Base-by-base conservation (phyloP, 2,888 invertebrate species). In the Gymnocheta viridis region DNA sequence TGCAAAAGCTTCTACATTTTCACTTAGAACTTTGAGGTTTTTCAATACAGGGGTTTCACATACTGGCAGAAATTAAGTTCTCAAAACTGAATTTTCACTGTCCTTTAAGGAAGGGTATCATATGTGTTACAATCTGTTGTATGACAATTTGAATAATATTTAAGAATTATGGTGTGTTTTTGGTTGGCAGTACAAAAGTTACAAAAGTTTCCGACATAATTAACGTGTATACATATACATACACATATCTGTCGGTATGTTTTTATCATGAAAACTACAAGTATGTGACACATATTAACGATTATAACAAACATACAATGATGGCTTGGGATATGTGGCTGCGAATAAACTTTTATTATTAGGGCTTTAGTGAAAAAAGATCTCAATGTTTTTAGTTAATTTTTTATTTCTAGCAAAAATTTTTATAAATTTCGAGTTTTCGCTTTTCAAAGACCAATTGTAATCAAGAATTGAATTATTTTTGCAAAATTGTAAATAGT, bases 121-220 rank as follows among this genome's bases (percentile, higher is more conserved):
- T 54, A 51, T 17, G 4, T 2, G 12, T 2, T 56, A 4, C n/a
- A n/a, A n/a, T n/a, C 17, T 56, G 12, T 70, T 76, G 64, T 70
- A 64, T 58, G 72, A 60, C 72, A 77, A 54, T 82, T 73, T 62
- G 27, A 82, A 82, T 82, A 58, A 51, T 58, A 54, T 29, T 77
- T 67, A 9, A 58, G 38, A 19, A 17, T 77, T 32, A 58, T 67
- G 19, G 32, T 35, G 2, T n/a, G 35, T 44, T 27, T 19, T 17
- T 29, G 35, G 5, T 35, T 56, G 32, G 2, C 6, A n/a, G 22
- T 35, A n/a, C n/a, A n/a, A n/a, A n/a, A 41, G 44, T 19, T 44
- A 35, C 10, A 54, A 24, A 51, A 35, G 27, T 27, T 74, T 41
- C 17, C 29, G 17, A 4, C 14, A 56, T 54, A 64, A 72, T 62